These are phyloP conservation scores for Ruditapes philippinarum DNA, from an alignment of 1,140 invertebrate species.

Conservation along the genomic window DNA sequence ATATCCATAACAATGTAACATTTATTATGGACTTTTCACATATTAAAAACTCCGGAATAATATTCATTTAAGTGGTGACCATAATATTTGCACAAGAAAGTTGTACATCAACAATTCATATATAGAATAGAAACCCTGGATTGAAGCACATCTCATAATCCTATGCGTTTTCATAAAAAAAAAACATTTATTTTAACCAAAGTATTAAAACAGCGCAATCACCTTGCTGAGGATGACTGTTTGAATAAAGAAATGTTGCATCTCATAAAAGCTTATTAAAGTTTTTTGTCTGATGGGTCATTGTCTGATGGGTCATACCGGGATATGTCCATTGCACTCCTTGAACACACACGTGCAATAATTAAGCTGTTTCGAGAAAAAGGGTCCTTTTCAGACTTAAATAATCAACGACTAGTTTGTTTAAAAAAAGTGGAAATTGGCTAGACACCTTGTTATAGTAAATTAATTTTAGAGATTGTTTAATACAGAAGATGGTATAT, in stretches of 20 bases:
- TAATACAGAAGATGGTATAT: no score
- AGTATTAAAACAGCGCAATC: constrained; percentile 64
- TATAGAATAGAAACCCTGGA: constrained; percentile 61
- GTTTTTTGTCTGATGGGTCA: neutral
- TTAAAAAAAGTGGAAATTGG: constrained; percentile 47
- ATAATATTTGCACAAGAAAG: constrained; percentile 32
- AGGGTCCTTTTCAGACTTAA: constrained; percentile 39
- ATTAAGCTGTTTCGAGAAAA: constrained; percentile 64
- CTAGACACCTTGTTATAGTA: constrained; percentile 51
- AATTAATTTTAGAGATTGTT: no score
- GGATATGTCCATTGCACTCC: constrained; percentile 26
- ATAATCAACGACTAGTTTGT: constrained; percentile 49
- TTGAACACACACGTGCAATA: constrained; percentile 59
- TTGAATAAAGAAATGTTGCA: constrained; percentile 49
- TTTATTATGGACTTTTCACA: constrained; percentile 61
- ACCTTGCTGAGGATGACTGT: constrained; percentile 60
- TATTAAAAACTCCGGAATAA: constrained; percentile 64
- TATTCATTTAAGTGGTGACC: constrained; percentile 45
- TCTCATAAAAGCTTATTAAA: no score
- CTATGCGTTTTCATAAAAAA: constrained; percentile 56
- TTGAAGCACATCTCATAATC: constrained; percentile 38
- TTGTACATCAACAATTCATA: neutral
- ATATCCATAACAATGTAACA: neutral
- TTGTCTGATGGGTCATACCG: constrained; percentile 7
- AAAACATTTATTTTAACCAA: constrained; percentile 56